Conservation (phyloP, 1,140 invertebrate species). For the Aphaenogaster ashmeadi region DNA sequence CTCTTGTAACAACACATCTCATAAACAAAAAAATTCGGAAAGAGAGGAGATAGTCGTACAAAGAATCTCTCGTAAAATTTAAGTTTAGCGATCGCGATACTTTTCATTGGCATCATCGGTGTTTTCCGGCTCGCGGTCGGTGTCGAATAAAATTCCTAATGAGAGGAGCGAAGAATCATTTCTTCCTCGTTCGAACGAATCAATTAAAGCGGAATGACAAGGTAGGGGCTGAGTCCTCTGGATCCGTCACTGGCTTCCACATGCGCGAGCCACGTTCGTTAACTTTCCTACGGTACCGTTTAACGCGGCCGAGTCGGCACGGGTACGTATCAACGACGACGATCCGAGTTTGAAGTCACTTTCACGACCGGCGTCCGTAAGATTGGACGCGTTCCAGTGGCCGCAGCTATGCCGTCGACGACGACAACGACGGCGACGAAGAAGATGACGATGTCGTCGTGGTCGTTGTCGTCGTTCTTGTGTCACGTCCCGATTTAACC, state of each 20-base stretch:
- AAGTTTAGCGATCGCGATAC: neutral
- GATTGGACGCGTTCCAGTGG: slow-evolving; percentile 69
- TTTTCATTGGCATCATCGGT: neutral
- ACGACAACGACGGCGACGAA: neutral
- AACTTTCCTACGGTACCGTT: slow-evolving; percentile 59
- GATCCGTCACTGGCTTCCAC: slow-evolving; percentile 1
- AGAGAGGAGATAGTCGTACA: neutral
- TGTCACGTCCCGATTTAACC: slow-evolving; percentile 55
- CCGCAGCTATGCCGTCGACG: neutral
- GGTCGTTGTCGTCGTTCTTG: neutral
- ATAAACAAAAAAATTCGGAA: neutral
- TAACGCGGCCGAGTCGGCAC: slow-evolving; percentile 18
- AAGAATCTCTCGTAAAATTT: neutral
- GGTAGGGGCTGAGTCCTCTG: neutral
- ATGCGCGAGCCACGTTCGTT: slow-evolving; percentile 1
- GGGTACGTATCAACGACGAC: slow-evolving; percentile 48
- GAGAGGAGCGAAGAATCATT: neutral
- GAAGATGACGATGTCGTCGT: too few species aligned
- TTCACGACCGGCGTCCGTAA: slow-evolving; percentile 60
- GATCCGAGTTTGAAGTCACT: slow-evolving; percentile 48
- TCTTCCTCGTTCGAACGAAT: neutral
- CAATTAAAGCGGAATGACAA: neutral
- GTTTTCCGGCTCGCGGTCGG: neutral
- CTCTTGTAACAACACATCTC: neutral
- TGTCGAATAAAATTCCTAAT: neutral